Conservation (phyloP, 2,113 vertebrate genomes). For the Platanista minor region DNA sequence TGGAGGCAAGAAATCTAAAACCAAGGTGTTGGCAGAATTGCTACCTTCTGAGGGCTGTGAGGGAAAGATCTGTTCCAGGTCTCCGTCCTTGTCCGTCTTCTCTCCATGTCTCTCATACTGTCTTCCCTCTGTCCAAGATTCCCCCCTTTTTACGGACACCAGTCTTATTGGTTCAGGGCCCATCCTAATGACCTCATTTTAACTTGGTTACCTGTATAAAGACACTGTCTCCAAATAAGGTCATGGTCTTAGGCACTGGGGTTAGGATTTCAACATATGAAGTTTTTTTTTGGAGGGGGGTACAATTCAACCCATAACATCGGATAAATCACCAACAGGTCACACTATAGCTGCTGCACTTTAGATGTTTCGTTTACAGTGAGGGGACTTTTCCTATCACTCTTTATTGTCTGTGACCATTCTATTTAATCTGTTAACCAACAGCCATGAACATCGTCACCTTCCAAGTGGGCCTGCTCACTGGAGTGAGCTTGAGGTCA, state of each 20-base stretch:
- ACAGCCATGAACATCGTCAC: constrained; percentile 16
- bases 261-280: background rate
- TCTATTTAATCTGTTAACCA: constrained; percentile 42
- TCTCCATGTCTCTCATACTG: background rate
- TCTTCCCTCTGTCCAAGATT: background rate
- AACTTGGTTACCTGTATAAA: background rate
- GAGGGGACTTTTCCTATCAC: background rate
- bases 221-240: background rate
- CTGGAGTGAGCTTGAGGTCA: constrained; percentile 59
- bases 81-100: background rate
- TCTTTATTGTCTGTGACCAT: background rate
- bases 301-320: background rate
- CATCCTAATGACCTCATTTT: background rate
- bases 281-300: background rate
- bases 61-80: background rate
- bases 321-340: background rate
- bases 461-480: constrained; percentile 45
- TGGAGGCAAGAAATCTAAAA: background rate
- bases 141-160: background rate
- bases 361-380: background rate
- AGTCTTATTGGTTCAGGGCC: background rate
- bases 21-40: background rate
- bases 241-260: background rate
- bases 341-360: background rate
- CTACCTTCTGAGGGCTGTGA: background rate